Base-by-base conservation (phyloP, 2,888 invertebrate species). In the Xestia c-nigrum region DNA sequence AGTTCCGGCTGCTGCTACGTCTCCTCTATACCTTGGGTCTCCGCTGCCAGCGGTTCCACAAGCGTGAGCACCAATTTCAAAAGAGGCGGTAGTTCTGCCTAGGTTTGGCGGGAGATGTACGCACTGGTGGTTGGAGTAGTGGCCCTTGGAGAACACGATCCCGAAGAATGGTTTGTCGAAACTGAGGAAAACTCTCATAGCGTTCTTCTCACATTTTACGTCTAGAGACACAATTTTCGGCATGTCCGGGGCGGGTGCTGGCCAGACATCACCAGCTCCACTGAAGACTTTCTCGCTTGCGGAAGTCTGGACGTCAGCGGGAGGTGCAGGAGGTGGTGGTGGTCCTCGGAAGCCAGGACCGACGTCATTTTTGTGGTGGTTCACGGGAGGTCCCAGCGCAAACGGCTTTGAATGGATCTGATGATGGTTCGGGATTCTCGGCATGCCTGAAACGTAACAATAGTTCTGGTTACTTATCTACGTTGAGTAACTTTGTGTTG, bases 161-260 rank as follows among this genome's bases (percentile, higher is more conserved):
- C 99, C 99, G 89, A 98, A 99, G 97, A 99, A 99, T 0, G 99
- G 99, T 91, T 99, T 98, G 91, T 99, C 99, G 91, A 99, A 99
- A 84, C 98, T 98, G n/a, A 99, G 97, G 90, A 98, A 99, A 0
- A 99, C 99, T 93, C 99, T 98, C 99, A 99, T 99, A 75, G 98
- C 97, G 91, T 98, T 99, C 93, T 99, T 99, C 94, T 99, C 99
- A 93, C 99, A 99, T 93, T 99, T 99, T 0, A 99, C 99, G 89
- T 99, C 99, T 19, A 99, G 96, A 0, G 99, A 98, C 16, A 99
- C 98, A 81, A 99, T 99, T 94, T 99, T 99, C 0, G 99, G 99
- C 98, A 99, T 99, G 89, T 99, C 99, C 16, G 98, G 98, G 6
- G 98, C 98, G 0, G 98, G 98, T 0, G 98, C 98, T 1, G 99